Percentiles rank a stretch among this genome's conserved stretches.
phyloP scores from a whole-genome alignment of 2,797 vertebrate species.

The Sebastes itinus region DNA sequence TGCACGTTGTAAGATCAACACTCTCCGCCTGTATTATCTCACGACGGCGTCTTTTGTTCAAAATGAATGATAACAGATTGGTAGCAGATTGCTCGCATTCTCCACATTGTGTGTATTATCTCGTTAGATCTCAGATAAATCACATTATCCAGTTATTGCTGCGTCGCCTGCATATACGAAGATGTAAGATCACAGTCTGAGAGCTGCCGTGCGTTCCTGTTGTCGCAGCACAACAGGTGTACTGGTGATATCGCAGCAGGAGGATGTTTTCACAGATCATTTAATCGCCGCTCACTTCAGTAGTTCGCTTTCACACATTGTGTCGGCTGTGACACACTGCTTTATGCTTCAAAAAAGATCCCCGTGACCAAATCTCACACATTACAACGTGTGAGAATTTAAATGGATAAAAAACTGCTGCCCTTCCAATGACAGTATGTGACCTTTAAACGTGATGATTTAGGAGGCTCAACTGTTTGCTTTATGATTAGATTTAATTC shows the following conservation, averaged over 20 bases:
- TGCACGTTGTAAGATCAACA: conserved; percentile 18
- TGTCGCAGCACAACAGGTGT: conserved; percentile 60
- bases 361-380: conserved; percentile 22
- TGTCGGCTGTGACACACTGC: conserved; percentile 44
- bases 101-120: conserved; percentile 20
- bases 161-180: neutral
- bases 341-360: conserved; percentile 32
- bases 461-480: neutral
- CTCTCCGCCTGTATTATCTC: conserved; percentile 12
- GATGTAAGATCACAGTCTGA: conserved; percentile 29
- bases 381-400: conserved; percentile 4
- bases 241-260: conserved; percentile 50
- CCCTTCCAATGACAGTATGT: neutral
- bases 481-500: neutral
- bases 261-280: conserved; percentile 53
- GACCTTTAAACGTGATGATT: neutral
- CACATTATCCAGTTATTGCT: conserved; percentile 32
- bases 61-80: conserved; percentile 31
- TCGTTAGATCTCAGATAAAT: conserved; percentile 34
- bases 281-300: conserved; percentile 46
- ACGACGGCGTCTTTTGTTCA: conserved; percentile 32
- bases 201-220: conserved; percentile 3
- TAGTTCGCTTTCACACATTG: conserved; percentile 30
- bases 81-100: conserved; percentile 16
- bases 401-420: conserved; percentile 14